phyloP scores from a whole-genome alignment of 2,888 invertebrate species.

The Chirona hameri region DNA sequence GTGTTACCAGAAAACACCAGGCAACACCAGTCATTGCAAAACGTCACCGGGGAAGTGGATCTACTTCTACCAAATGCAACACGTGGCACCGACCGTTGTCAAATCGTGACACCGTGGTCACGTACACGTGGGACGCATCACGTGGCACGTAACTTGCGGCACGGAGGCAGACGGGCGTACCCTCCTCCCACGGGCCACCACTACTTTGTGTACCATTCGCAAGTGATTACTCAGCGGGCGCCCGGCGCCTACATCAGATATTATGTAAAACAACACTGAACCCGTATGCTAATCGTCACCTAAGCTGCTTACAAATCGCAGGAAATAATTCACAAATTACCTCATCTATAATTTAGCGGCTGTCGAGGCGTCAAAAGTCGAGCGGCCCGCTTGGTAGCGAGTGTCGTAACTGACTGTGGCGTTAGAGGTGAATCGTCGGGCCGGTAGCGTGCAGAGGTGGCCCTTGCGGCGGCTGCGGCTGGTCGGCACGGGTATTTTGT shows the following conservation, averaged over 20 bases:
- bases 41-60: too few species aligned
- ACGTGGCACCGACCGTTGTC: too few species aligned
- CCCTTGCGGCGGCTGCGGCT: background rate
- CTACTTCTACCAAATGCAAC: too few species aligned
- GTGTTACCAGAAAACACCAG: too few species aligned
- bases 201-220: background rate
- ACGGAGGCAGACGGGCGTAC: too few species aligned
- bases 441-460: background rate
- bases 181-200: too few species aligned
- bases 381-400: background rate
- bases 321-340: slow-evolving; percentile 27
- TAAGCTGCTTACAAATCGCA: slow-evolving; percentile 12
- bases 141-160: background rate
- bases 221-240: background rate
- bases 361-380: slow-evolving; percentile 1
- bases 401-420: background rate
- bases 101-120: too few species aligned
- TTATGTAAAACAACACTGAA: slow-evolving; percentile 9
- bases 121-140: background rate
- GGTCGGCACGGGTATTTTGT: background rate
- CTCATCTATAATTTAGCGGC: slow-evolving; percentile 29
- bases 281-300: slow-evolving; percentile 25
- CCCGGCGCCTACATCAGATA: background rate
- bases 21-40: too few species aligned
- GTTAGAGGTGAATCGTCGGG: background rate